phyloP scores from a whole-genome alignment of 2,888 invertebrate genomes.

The Pheosia tremula region DNA sequence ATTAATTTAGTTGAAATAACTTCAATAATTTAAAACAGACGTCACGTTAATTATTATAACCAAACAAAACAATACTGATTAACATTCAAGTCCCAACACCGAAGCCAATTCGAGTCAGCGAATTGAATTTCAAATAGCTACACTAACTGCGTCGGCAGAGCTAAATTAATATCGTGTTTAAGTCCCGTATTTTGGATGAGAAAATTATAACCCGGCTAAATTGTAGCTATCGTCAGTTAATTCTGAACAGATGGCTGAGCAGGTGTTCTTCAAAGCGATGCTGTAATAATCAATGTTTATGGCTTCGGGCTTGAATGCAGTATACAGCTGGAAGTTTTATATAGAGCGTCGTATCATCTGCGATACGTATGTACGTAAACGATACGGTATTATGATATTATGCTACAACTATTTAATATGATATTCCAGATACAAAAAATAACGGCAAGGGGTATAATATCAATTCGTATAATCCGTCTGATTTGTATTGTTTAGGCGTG shows the following conservation, averaged over 20 bases:
- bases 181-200: constrained; percentile 21
- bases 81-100: constrained; percentile 47
- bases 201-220: constrained; percentile 34
- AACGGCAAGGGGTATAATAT: no score
- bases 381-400: neutral
- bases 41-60: constrained; percentile 29
- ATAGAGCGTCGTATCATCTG: neutral
- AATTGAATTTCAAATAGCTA: constrained; percentile 57
- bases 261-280: constrained; percentile 10
- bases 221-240: constrained; percentile 25
- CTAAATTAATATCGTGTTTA: constrained; percentile 48
- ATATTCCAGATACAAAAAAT: no score
- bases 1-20: no score
- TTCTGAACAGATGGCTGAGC: constrained; percentile 17
- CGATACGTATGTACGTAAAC: neutral
- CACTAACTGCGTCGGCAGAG: constrained; percentile 32
- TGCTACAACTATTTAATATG: no score
- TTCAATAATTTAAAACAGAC: constrained; percentile 3
- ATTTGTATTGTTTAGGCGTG: neutral
- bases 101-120: constrained; percentile 40
- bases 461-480: no score
- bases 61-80: constrained; percentile 35
- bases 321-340: neutral
- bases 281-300: constrained; percentile 9
- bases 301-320: neutral